Base-by-base conservation (phyloP, 2,888 invertebrate genomes). In the Elysia crispata region DNA sequence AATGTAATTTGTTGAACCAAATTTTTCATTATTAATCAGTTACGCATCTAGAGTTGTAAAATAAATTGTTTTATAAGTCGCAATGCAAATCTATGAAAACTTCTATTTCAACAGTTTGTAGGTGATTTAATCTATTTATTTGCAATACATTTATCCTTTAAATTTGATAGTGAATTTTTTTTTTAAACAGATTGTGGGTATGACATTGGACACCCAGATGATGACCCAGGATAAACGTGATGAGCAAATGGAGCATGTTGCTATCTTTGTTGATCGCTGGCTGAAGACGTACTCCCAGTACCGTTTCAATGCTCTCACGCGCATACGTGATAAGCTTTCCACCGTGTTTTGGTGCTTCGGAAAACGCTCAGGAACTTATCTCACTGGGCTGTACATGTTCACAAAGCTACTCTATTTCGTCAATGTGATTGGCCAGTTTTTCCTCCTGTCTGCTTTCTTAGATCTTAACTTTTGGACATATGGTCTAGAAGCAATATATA, bases 181-280 rank as follows among this genome's bases (percentile, higher is more conserved):
- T 11, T 11, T 11, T 11, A 3, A 41, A 3, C 41, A 41, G 41
- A 80, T 85, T 13, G 83, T 85, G 15, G 75, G 76, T 15, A 85
- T 85, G 81, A 74, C 82, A 0, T 76, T 78, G 31, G 83, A 85
- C 62, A 83, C 85, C 1, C 64, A 77, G 18, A 60, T 82, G 73
- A 49, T 82, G 57, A 78, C 83, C 30, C 83, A 83, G 18, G 82
- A 83, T 5, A 67, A 85, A 60, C 74, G 83, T 23, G 80, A 76
- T 41, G 72, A 79, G 54, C 83, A 83, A 66, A 78, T 83, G 41
- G 30, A 64, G 0, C 76, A 85, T 60, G 83, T 83, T 54, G 83
- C 81, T 3, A 30, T 33, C 18, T 85, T 83, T 76, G 80, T 85
- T 49, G 81, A 85, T 57, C 75, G 79, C 11, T 85, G 85, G 85